Base-by-base conservation (phyloP, 1,140 invertebrate genomes). In the Magallana ariakensis region DNA sequence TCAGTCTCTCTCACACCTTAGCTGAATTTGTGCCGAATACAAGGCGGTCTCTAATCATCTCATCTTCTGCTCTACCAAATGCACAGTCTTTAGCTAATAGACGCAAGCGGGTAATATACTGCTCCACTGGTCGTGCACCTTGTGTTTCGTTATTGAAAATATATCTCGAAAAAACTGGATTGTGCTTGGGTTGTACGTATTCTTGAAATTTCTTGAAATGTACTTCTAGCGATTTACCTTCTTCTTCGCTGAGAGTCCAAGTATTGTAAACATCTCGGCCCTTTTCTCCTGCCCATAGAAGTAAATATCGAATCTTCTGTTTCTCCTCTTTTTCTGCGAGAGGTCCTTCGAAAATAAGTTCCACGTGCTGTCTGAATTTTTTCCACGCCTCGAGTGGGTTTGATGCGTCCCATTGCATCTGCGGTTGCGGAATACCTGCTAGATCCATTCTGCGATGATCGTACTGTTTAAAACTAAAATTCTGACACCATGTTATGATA, bases 1-100 rank as follows among this genome's bases (percentile, higher is more conserved):
- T 90, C 9, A 90, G 70, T 82, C 89, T 90, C 70, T 89, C 88
- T 54, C 87, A 46, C 7, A 89, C 84, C 80, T 82, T 88, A 1
- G 66, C 15, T 15, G 87, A 89, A 15, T 58, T 58, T 8, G 84
- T 88, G 5, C 88, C 85, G 84, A 90, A 89, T 11, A 90, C 88
- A 26, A 88, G 85, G 6, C 87, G 16, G 70, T 90, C 85, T 26
- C 88, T 19, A 15, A 87, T 83, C 86, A 87, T 89, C 57, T 89
- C 84, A 22, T 90, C 84, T 13, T 26, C 16, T 81, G n/a, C 15
- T 15, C 11, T 80, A 13, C 15, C 33, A 55, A 83, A 90, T 15
- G 56, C 46, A 57, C 90, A 90, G 33, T 89, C 89, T 80, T 80
- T 84, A 15, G 83, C 88, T 2, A 66, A 19, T 7, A 85, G 53